These are phyloP conservation scores for Pseudomugil tenellus DNA, from an alignment of 2,797 vertebrate genomes.

Conservation along the genomic window DNA sequence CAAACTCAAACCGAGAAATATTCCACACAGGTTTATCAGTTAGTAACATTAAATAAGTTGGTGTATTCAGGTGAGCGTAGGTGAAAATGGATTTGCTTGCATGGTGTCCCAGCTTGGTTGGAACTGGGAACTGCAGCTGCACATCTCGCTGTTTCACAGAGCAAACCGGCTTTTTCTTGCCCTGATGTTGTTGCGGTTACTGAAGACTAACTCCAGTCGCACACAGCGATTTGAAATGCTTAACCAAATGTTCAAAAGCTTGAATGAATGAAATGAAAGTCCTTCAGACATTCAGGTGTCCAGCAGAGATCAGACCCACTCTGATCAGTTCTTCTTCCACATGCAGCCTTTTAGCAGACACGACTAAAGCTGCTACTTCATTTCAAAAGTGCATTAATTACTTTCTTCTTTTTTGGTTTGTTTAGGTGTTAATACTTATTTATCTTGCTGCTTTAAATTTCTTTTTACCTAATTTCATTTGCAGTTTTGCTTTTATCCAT, in stretches of 20 bases:
- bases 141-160: conserved; percentile 11
- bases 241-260: conserved; percentile 35
- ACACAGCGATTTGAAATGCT: conserved; percentile 17
- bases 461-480: conserved; percentile 37
- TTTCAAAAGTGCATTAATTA: conserved; percentile 35
- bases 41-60: no score
- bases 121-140: not conserved
- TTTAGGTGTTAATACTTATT: not conserved
- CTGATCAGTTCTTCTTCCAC: conserved; percentile 14
- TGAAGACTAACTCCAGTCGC: no score
- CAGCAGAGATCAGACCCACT: not conserved
- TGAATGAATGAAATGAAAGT: conserved; percentile 37
- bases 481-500: conserved; percentile 55
- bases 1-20: no score
- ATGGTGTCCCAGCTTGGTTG: no score
- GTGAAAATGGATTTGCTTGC: no score
- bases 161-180: conserved; percentile 3
- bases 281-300: conserved; percentile 13
- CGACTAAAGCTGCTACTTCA: conserved; percentile 1
- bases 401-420: not conserved
- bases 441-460: conserved; percentile 14
- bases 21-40: no score
- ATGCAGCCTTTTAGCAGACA: conserved; percentile 17
- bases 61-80: no score
- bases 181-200: conserved; percentile 13